Evolutionary conservation across 2,888 invertebrate species (phyloP).

Genomic region (Iphiclides podalirius): DNA sequence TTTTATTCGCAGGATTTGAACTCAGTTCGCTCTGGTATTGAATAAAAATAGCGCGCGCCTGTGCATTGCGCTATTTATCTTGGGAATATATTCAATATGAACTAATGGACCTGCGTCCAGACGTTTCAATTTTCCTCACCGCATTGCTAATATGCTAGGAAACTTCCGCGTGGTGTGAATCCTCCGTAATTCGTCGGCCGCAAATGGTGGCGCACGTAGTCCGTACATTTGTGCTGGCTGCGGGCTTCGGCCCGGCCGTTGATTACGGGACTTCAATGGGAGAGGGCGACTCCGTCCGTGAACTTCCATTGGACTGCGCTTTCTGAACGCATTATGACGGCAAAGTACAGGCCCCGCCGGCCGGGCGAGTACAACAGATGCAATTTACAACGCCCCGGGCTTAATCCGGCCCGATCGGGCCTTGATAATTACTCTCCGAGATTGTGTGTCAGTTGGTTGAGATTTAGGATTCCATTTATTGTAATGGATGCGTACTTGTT

Average conservation of each 20-base stretch:
- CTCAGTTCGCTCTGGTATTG: too few relatives aligned
- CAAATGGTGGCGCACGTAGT: slow-evolving; percentile 39
- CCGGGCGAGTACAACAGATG: slow-evolving; percentile 40
- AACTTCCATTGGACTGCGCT: slow-evolving; percentile 54
- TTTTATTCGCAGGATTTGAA: too few relatives aligned
- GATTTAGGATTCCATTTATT: background rate
- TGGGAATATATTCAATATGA: too few relatives aligned
- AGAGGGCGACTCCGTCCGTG: slow-evolving; percentile 49
- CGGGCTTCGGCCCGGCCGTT: slow-evolving; percentile 37
- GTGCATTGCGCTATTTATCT: too few relatives aligned
- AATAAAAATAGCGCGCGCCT: too few relatives aligned
- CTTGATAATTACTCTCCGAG: slow-evolving; percentile 1
- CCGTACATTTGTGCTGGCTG: slow-evolving; percentile 52
- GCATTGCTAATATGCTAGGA: background rate
- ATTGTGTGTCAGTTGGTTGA: background rate
- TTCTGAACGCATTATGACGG: slow-evolving; percentile 51
- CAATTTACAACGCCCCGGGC: slow-evolving; percentile 44
- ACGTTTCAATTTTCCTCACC: too few relatives aligned
- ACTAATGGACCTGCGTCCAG: too few relatives aligned
- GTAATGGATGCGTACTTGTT: too few relatives aligned
- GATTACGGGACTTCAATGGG: slow-evolving; percentile 61
- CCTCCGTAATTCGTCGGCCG: slow-evolving; percentile 67
- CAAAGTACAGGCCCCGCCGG: slow-evolving; percentile 50
- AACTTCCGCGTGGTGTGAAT: slow-evolving; percentile 33
- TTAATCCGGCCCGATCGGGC: slow-evolving; percentile 1